Conservation (phyloP, 92 coral and sea anemone species). For the Virgularia gustaviana region DNA sequence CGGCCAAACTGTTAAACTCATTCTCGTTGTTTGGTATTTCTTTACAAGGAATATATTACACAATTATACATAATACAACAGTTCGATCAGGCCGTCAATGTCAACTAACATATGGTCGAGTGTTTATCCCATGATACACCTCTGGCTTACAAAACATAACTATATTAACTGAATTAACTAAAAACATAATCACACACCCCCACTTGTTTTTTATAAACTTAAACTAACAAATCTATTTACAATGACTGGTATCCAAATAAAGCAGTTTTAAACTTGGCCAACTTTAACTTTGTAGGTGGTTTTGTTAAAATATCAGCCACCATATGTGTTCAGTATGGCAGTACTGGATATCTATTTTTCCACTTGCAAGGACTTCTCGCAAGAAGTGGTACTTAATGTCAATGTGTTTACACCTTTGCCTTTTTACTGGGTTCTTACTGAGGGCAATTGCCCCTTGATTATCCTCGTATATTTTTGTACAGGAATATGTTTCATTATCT, state of each 20-base stretch:
- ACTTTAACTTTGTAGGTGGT: conserved; percentile 25
- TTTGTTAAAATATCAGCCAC: conserved; percentile 25
- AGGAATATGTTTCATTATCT: conserved; percentile 13
- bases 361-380: conserved; percentile 9
- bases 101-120: too few species aligned
- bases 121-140: too few species aligned
- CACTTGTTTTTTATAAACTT: too few species aligned
- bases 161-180: too few species aligned
- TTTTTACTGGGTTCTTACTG: conserved; percentile 11
- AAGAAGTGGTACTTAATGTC: conserved; percentile 51
- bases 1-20: neutral
- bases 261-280: too few species aligned
- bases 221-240: too few species aligned
- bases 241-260: too few species aligned
- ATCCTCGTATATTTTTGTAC: conserved; percentile 43
- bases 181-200: too few species aligned
- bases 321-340: conserved; percentile 28
- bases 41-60: neutral
- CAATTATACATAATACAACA: too few species aligned
- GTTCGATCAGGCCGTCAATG: too few species aligned
- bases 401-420: conserved; percentile 50
- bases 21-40: neutral
- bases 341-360: conserved; percentile 26
- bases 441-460: conserved; percentile 42
- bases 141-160: too few species aligned